Evolutionary conservation across 1,140 invertebrate species (phyloP).

Genomic region (Epicauta chinensis): DNA sequence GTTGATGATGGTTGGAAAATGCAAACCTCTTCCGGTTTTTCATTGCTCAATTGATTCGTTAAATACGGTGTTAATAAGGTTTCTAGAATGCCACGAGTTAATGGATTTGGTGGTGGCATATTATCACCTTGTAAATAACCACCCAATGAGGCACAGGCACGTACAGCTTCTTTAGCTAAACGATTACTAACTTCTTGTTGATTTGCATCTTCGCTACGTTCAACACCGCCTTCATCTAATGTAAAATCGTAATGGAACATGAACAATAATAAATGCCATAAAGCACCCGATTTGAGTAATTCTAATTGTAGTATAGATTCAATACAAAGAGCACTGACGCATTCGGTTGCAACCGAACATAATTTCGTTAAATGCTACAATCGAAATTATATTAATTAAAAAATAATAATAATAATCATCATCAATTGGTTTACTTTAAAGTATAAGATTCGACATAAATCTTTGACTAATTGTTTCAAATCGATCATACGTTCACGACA

Average conservation of each 20-base stretch:
- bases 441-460: constrained; percentile 84
- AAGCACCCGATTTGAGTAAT: constrained; percentile 82
- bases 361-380: constrained; percentile 70
- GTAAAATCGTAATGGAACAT: constrained; percentile 98
- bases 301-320: constrained; percentile 83
- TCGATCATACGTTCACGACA: constrained; percentile 86
- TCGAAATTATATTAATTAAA: not conserved
- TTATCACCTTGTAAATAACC: constrained; percentile 63
- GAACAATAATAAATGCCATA: constrained; percentile 88
- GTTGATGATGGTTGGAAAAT: constrained; percentile 18
- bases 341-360: constrained; percentile 77
- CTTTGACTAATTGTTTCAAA: constrained; percentile 77
- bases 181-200: constrained; percentile 84
- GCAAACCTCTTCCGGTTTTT: constrained; percentile 69
- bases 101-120: constrained; percentile 57
- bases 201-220: constrained; percentile 76
- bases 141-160: constrained; percentile 74
- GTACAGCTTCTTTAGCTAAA: constrained; percentile 79
- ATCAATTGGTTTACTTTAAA: constrained; percentile 74
- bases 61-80: constrained; percentile 88
- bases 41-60: constrained; percentile 63
- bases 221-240: constrained; percentile 91
- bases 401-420: constrained; percentile 5
- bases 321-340: constrained; percentile 72
- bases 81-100: constrained; percentile 63